These are phyloP conservation scores for Coleophora flavipennella DNA, from an alignment of 2,888 invertebrate genomes.

Conservation along the genomic window DNA sequence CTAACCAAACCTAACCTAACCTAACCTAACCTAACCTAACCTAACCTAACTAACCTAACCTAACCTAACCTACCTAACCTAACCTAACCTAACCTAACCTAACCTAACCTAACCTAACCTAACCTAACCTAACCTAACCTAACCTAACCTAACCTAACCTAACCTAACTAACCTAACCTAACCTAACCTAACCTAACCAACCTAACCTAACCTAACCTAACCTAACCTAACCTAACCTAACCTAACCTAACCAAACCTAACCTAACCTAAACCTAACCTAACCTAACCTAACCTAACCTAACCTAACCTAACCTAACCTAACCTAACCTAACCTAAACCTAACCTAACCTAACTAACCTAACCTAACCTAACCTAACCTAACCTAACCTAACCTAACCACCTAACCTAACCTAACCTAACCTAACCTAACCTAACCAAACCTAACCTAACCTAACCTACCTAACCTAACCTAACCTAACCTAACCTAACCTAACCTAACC, in stretches of 20 bases:
- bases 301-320: not conserved
- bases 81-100: conserved; percentile 2
- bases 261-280: conserved; percentile 1
- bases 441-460: conserved; percentile 17
- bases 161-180: conserved; percentile 2
- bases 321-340: not conserved
- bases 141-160: conserved; percentile 2
- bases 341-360: no score
- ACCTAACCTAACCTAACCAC: conserved; percentile 10
- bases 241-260: not conserved
- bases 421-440: conserved; percentile 16
- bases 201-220: not conserved
- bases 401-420: conserved; percentile 15
- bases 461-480: conserved; percentile 16
- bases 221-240: not conserved
- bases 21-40: conserved; percentile 2
- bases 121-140: conserved; percentile 2
- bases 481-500: conserved; percentile 14
- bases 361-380: not conserved
- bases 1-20: not conserved
- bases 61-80: conserved; percentile 1
- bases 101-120: conserved; percentile 2
- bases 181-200: not conserved
- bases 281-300: not conserved
- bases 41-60: conserved; percentile 2